These are phyloP conservation scores for Picus viridis DNA, from an alignment of 2,797 vertebrate species.

Conservation along the genomic window DNA sequence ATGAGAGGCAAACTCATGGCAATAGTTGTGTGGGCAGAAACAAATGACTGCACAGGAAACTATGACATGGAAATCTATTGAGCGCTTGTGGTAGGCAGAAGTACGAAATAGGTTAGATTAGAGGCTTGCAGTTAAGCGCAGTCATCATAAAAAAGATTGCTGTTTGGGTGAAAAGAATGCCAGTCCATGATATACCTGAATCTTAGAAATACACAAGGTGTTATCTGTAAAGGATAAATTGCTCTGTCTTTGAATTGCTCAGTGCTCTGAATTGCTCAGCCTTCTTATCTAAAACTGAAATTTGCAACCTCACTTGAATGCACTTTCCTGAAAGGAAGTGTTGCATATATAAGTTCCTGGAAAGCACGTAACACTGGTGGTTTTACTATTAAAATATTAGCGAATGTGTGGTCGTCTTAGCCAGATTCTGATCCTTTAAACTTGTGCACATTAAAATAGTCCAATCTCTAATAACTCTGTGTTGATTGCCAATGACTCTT, in stretches of 20 bases:
- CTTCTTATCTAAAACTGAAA: slow-evolving; percentile 49
- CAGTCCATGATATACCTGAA: not conserved
- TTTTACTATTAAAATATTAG: slow-evolving; percentile 32
- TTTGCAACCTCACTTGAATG: slow-evolving; percentile 20
- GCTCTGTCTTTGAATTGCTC: slow-evolving; percentile 20
- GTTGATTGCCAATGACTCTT: slow-evolving; percentile 26
- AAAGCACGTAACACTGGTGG: not conserved
- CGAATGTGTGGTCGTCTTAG: not conserved
- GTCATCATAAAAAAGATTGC: slow-evolving; percentile 11
- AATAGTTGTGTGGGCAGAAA: not conserved
- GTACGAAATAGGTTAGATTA: slow-evolving; percentile 28
- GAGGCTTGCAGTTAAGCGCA: slow-evolving; percentile 1
- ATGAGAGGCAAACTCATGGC: not conserved
- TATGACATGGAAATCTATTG: not conserved
- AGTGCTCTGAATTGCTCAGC: slow-evolving; percentile 36
- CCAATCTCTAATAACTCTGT: not conserved
- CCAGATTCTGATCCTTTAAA: not conserved
- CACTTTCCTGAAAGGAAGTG: slow-evolving; percentile 27
- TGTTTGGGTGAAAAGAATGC: slow-evolving; percentile 30
- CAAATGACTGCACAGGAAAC: not conserved
- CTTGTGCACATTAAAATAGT: not conserved
- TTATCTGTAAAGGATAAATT: slow-evolving; percentile 53
- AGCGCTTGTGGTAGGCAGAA: not conserved
- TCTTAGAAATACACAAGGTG: slow-evolving; percentile 17
- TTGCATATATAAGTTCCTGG: not conserved